These are phyloP conservation scores for Heliconius himera DNA, from an alignment of 1,140 invertebrate species.

Conservation along the genomic window DNA sequence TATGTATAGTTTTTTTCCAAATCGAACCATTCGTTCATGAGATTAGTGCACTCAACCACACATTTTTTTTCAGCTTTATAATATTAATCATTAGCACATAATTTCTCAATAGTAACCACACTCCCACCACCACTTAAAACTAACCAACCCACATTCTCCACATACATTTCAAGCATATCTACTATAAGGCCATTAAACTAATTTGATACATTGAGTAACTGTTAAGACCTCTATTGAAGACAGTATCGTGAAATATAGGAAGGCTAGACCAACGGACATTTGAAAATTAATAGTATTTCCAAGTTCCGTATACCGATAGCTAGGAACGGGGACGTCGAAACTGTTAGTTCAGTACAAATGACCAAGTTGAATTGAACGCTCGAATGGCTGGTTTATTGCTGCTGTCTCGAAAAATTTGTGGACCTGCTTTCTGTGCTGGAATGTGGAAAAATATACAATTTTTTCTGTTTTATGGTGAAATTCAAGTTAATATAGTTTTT, in stretches of 20 bases:
- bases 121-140: background rate
- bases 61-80: too few species aligned
- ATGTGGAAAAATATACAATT: background rate
- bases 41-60: too few species aligned
- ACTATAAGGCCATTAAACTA: conserved; percentile 3
- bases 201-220: conserved; percentile 12
- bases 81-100: too few species aligned
- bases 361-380: conserved; percentile 10
- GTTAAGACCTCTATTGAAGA: conserved; percentile 6
- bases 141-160: background rate
- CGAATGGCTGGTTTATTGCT: conserved; percentile 9
- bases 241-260: conserved; percentile 14
- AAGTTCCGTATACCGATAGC: background rate
- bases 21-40: too few species aligned
- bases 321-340: conserved; percentile 9
- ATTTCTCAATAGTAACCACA: too few species aligned
- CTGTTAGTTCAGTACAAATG: conserved; percentile 11
- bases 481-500: background rate
- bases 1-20: too few species aligned
- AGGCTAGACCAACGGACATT: conserved; percentile 4
- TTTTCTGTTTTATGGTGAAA: background rate
- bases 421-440: background rate
- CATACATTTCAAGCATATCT: background rate
- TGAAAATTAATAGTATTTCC: conserved; percentile 16
- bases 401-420: conserved; percentile 7